These are phyloP conservation scores for Aproaerema taeniolella DNA, from an alignment of 2,888 invertebrate species.

Conservation along the genomic window DNA sequence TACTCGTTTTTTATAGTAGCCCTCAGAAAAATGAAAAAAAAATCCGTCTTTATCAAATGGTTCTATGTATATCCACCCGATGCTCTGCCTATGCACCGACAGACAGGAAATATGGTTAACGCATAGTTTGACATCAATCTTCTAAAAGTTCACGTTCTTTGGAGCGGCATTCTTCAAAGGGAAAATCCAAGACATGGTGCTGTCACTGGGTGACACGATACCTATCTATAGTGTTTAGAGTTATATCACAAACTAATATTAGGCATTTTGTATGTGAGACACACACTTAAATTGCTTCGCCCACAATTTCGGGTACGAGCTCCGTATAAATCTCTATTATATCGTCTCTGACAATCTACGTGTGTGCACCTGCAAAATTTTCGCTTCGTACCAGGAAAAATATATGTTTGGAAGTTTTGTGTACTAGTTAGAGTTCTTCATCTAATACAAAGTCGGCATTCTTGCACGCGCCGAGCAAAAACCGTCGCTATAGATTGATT, in stretches of 20 bases:
- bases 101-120: too few species aligned
- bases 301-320: conserved; percentile 33
- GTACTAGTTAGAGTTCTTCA: conserved; percentile 3
- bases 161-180: too few species aligned
- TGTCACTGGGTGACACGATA: conserved; percentile 3
- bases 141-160: too few species aligned
- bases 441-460: conserved; percentile 7
- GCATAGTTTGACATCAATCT: too few species aligned
- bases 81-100: too few species aligned
- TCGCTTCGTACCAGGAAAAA: background rate
- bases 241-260: conserved; percentile 42
- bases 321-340: conserved; percentile 30
- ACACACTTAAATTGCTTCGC: conserved; percentile 41
- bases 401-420: background rate
- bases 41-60: too few species aligned
- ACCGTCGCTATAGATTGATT: conserved; percentile 45
- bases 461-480: conserved; percentile 30
- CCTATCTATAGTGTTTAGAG: conserved; percentile 18
- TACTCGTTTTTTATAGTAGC: too few species aligned
- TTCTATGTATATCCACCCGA: too few species aligned
- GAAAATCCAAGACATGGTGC: too few species aligned
- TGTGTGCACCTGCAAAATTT: conserved; percentile 23
- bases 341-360: conserved; percentile 28
- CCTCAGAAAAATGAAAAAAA: too few species aligned
- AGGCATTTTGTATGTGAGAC: conserved; percentile 59